Base-by-base conservation (phyloP, 2,797 vertebrate species). In the Morelia viridis region DNA sequence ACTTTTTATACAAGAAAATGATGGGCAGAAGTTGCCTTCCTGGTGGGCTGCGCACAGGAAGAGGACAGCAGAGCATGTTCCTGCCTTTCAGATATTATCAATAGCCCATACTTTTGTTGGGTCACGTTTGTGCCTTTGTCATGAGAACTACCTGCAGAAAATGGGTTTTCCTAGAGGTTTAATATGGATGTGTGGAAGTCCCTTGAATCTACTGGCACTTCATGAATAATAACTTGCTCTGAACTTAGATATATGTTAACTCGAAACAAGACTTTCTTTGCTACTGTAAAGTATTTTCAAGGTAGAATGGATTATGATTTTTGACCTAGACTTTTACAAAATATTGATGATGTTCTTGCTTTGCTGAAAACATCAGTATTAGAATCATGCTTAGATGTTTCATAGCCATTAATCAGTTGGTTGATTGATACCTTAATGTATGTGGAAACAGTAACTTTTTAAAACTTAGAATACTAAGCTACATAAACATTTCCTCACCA, bases 401-500 rank as follows among this genome's bases (percentile, higher is more conserved):
- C 68, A 71, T 85, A 15, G 12, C 50, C 50, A 85, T 53, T 85
- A 53, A 53, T 28, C n/a, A 65, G 35, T 89, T 56, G 4, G 6
- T 24, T 80, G 71, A 26, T 4, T 19, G 24, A 26, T 76, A 76
- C 57, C 41, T 76, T 28, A 15, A 58, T 26, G 46, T 53, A 4
- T 13, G 87, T 76, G n/a, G 68, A 50, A 91, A 87, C 0, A 10
- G 1, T 8, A 5, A 61, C 56, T 92, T 71, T 5, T 15, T 0
- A 24, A 62, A 58, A 31, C 31, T 5, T 10, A 85, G 5, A 84
- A 46, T 58, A 87, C 12, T 62, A 84, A 85, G 15, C 80, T 31
- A 68, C 85, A 56, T 12, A 13, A 4, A 0, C 64, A 84, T 64
- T 88, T 89, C 92, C 97, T 98, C 98, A 98, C 99, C 98, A 15